These are phyloP conservation scores for Amia ocellicauda DNA, from an alignment of 2,113 vertebrate genomes.

Conservation along the genomic window DNA sequence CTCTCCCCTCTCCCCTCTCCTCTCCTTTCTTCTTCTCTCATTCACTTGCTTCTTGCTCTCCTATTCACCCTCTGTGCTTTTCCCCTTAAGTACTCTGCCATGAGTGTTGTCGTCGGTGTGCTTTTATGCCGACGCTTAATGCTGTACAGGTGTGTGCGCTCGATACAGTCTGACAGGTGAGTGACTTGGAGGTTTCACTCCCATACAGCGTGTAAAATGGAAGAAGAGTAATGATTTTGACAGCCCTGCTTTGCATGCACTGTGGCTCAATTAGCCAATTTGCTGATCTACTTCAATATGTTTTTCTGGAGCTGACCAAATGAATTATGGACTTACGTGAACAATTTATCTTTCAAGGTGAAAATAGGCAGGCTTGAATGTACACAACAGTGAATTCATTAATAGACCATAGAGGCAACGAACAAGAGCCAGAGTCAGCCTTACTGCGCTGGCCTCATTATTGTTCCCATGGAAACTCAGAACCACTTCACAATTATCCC, in stretches of 20 bases:
- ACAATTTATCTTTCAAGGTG: not conserved
- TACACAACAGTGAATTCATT: not conserved
- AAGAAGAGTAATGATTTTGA: too few species aligned
- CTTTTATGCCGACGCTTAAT: too few species aligned
- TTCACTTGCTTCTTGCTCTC: too few species aligned
- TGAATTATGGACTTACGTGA: not conserved
- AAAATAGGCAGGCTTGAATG: not conserved
- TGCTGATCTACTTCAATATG: not conserved
- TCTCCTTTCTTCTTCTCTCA: too few species aligned
- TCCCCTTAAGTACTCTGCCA: too few species aligned
- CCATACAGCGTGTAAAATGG: too few species aligned
- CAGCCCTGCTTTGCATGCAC: not conserved
- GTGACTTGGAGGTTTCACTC: too few species aligned
- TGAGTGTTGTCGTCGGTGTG: too few species aligned
- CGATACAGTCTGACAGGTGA: too few species aligned
- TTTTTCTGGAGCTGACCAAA: not conserved
- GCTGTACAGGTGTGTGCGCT: too few species aligned
- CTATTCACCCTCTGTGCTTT: too few species aligned
- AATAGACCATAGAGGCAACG: slow-evolving; percentile 13
- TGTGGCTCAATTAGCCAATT: not conserved
- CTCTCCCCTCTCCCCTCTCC: too few species aligned
- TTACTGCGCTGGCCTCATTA: slow-evolving; percentile 53
- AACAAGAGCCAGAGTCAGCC: slow-evolving; percentile 41
- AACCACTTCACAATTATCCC: slow-evolving; percentile 44
- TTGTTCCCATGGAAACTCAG: slow-evolving; percentile 58